phyloP scores from a whole-genome alignment of 1,140 invertebrate genomes.

The Drosophila tsacasi region DNA sequence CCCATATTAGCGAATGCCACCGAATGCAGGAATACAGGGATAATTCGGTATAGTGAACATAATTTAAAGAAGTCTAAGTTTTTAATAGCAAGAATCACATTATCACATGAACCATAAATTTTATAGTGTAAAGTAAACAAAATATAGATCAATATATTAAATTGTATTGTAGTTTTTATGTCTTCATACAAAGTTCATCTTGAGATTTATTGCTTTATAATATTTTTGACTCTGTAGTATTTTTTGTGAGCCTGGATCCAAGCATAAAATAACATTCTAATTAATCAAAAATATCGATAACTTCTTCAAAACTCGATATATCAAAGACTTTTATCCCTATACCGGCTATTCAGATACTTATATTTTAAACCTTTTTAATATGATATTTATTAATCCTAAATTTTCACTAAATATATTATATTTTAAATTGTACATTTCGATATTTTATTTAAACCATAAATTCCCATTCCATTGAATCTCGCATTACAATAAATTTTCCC shows the following conservation, averaged over 20 bases:
- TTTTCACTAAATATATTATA: too few relatives aligned
- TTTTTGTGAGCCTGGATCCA: too few relatives aligned
- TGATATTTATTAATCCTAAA: too few relatives aligned
- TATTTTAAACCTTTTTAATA: too few relatives aligned
- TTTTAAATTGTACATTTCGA: not conserved
- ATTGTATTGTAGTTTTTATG: not conserved
- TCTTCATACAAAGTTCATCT: not conserved
- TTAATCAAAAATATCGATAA: not conserved
- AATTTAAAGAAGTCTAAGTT: not conserved
- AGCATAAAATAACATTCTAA: too few relatives aligned
- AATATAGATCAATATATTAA: not conserved
- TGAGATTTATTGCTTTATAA: not conserved
- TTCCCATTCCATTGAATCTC: not conserved
- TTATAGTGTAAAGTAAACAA: not conserved
- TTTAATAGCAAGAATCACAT: too few relatives aligned
- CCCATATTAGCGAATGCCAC: conserved; percentile 12
- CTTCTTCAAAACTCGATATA: not conserved
- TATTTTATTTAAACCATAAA: not conserved
- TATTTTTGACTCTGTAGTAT: not conserved
- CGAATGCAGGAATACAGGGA: not conserved
- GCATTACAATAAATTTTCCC: not conserved
- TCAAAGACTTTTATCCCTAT: too few relatives aligned
- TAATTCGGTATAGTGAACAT: not conserved
- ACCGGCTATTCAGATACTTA: too few relatives aligned
- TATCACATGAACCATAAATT: too few relatives aligned